A percentile compares a stretch with the other conserved stretches of the same genome.
Evolutionary conservation across 2,888 invertebrate genomes (phyloP).

Genomic region (Agyllia agylla): DNA sequence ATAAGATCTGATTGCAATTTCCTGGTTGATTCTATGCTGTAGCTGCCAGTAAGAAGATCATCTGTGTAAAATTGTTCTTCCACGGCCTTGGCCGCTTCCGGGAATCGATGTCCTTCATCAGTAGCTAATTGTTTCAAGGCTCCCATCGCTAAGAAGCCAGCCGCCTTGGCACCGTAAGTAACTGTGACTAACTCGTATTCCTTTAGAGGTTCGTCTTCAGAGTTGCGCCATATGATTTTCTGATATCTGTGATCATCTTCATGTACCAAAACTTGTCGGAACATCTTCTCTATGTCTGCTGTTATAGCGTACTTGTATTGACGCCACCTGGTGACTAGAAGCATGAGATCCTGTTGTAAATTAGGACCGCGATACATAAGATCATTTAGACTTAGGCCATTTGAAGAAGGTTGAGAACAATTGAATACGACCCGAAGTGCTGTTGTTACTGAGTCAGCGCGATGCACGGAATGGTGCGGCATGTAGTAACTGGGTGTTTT

Average conservation of each 20-base stretch:
- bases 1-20: background rate
- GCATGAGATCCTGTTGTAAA: background rate
- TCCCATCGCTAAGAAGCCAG: background rate
- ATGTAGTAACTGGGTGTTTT: background rate
- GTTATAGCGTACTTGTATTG: background rate
- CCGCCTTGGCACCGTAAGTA: conserved; percentile 1
- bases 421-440: no score
- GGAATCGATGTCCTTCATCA: background rate
- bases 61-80: background rate
- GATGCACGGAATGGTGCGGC: background rate
- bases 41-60: background rate
- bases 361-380: background rate
- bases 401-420: background rate
- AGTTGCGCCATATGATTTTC: conserved; percentile 13
- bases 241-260: background rate
- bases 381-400: background rate
- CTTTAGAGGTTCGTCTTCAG: background rate
- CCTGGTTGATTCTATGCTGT: background rate
- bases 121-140: background rate
- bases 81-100: background rate
- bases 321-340: background rate
- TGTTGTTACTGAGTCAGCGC: background rate
- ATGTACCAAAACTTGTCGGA: background rate
- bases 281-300: conserved; percentile 18
- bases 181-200: no score